phyloP scores from a whole-genome alignment of 2,797 vertebrate genomes.

The Merluccius polli region DNA sequence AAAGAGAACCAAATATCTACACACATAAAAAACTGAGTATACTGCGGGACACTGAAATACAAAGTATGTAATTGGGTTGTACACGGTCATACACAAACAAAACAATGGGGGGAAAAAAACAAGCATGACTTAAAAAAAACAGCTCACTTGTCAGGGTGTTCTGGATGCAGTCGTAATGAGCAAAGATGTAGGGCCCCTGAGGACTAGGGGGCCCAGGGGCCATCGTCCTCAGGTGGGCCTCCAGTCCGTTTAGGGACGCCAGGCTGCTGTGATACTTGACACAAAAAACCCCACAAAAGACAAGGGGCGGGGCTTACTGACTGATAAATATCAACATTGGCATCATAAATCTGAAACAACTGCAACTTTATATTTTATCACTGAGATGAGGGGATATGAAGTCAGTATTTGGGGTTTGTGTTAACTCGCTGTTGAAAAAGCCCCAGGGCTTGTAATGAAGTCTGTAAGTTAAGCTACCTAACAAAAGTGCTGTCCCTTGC shows the following conservation, averaged over 20 bases:
- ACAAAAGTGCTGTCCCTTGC: background rate
- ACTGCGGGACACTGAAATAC: background rate
- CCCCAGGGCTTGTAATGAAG: background rate
- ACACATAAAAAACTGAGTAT: no score
- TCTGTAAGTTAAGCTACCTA: background rate
- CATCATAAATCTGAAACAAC: background rate
- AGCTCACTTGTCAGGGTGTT: constrained; percentile 80
- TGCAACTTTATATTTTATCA: background rate
- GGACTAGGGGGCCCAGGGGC: constrained; percentile 46
- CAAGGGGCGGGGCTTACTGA: constrained; percentile 6
- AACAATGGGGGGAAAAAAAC: background rate
- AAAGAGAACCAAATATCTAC: no score
- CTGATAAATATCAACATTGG: background rate
- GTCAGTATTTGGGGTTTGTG: background rate
- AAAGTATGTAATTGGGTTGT: background rate
- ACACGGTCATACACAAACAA: background rate
- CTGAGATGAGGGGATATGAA: background rate
- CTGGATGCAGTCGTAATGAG: constrained; percentile 86
- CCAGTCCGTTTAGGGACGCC: constrained; percentile 92
- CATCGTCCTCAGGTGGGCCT: constrained; percentile 83
- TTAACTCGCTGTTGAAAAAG: background rate
- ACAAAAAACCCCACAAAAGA: constrained; percentile 19
- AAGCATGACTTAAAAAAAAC: background rate
- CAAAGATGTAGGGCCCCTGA: constrained; percentile 75
- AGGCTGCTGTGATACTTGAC: constrained; percentile 89